These are phyloP conservation scores for Leptopterna dolabrata DNA, from an alignment of 2,888 invertebrate species.

Conservation along the genomic window DNA sequence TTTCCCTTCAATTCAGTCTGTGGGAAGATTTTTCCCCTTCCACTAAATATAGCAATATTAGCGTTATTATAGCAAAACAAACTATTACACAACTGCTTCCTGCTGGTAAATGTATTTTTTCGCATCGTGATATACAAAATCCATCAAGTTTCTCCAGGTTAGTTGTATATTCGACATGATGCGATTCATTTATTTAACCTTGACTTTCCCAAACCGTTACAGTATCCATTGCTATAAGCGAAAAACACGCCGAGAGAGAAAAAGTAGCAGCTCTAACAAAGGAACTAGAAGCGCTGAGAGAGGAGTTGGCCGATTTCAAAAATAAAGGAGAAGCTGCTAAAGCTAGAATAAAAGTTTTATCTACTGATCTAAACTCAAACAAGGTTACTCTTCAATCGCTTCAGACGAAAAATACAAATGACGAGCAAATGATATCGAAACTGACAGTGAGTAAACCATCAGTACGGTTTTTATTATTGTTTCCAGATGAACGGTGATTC, in stretches of 20 bases:
- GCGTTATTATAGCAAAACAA: too few species aligned
- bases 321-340: constrained; percentile 75
- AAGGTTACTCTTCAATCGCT: constrained; percentile 73
- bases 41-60: too few species aligned
- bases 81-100: too few species aligned
- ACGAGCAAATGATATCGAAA: constrained; percentile 74
- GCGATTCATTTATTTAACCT: too few species aligned
- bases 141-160: too few species aligned
- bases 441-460: constrained; percentile 66
- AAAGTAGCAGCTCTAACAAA: constrained; percentile 72
- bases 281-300: constrained; percentile 71
- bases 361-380: constrained; percentile 72
- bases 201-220: neutral
- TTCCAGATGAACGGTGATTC: neutral
- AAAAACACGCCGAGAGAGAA: constrained; percentile 60
- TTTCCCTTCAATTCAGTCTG: too few species aligned
- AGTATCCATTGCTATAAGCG: constrained; percentile 54
- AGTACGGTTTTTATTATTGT: neutral
- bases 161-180: too few species aligned
- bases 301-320: constrained; percentile 72
- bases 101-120: too few species aligned
- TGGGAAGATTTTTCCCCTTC: too few species aligned
- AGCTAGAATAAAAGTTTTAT: constrained; percentile 77
- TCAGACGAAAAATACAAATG: constrained; percentile 74
- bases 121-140: too few species aligned